Evolutionary conservation across 1,140 invertebrate species (phyloP), one percentile per base, ranked within the genome.

Genomic region (Ceratina calcarata): DNA sequence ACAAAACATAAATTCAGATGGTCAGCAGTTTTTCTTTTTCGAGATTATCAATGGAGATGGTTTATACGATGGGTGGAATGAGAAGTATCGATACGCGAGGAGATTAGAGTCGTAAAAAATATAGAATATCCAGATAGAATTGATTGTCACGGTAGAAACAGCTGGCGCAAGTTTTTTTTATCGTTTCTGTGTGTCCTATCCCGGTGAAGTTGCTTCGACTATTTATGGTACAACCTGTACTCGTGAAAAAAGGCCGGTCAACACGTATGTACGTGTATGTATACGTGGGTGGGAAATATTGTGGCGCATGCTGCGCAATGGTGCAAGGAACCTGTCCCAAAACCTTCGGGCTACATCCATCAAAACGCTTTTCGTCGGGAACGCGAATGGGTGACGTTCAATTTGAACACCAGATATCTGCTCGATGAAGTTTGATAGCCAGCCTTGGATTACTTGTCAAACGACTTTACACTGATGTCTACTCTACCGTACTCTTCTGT

Each of bases 301-400:
- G 83, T 58, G 82, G 61, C 69, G 65, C n/a, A 27, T 24, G 66
- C 12, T 49, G 77, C 69, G 77, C 71, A 74, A 32, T 70, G 61
- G 15, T 66, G 77, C 61, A 57, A 78, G 61, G 69, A 80, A 65
- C 49, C 13, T 57, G 68, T 55, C 27, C 55, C 53, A 78, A 80
- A 84, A 81, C 66, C 67, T 65, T 64, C 78, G 67, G 67, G 24
- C 61, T 65, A 55, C 82, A 85, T 85, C 82, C 67, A 81, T 85
- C 83, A 84, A 84, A 85, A 69, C 24, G 83, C 57, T 65, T 84
- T 67, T 68, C 69, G 67, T 22, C 72, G 45, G 6, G n/a, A 57
- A 18, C 55, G 60, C 78, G 73, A 84, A 85, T 81, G 60, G 78
- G 82, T 85, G 74, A 81, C 83, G 73, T 85, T 84, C 81, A 85